Evolutionary conservation across 2,113 vertebrate species (phyloP).

Genomic region (Notechis scutatus): DNA sequence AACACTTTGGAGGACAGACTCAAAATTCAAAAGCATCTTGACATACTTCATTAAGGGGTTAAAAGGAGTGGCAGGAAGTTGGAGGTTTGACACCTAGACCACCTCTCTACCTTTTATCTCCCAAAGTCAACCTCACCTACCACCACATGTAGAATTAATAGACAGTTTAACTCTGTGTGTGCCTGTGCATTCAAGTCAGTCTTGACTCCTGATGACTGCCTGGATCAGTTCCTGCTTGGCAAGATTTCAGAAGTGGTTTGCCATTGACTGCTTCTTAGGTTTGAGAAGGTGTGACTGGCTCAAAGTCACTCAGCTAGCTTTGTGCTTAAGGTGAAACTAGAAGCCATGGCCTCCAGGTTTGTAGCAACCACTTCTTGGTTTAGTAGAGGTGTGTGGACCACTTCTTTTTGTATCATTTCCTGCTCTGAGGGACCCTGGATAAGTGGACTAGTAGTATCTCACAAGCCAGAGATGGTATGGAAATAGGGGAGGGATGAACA

Average conservation of each 20-base stretch:
- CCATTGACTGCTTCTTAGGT: background rate
- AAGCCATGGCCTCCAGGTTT: background rate
- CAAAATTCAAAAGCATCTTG: background rate
- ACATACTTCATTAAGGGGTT: background rate
- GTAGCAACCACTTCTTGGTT: background rate
- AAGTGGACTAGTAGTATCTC: background rate
- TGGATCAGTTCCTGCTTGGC: background rate
- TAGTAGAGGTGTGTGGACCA: background rate
- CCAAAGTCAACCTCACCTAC: background rate
- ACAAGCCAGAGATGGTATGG: background rate
- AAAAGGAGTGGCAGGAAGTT: background rate
- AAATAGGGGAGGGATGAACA: background rate
- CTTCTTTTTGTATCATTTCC: background rate
- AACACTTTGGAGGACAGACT: background rate
- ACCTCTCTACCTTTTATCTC: background rate
- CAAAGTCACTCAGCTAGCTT: background rate
- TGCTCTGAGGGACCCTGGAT: background rate
- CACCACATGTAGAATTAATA: background rate
- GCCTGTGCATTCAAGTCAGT: background rate
- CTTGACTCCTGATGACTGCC: background rate
- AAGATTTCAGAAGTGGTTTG: background rate
- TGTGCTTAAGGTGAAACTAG: background rate
- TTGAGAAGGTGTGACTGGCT: background rate
- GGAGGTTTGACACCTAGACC: background rate
- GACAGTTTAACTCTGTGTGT: background rate